A percentile compares a stretch with the other conserved stretches of the same genome.
Conservation (phyloP, 2,797 vertebrate species). For the Manis javanica region DNA sequence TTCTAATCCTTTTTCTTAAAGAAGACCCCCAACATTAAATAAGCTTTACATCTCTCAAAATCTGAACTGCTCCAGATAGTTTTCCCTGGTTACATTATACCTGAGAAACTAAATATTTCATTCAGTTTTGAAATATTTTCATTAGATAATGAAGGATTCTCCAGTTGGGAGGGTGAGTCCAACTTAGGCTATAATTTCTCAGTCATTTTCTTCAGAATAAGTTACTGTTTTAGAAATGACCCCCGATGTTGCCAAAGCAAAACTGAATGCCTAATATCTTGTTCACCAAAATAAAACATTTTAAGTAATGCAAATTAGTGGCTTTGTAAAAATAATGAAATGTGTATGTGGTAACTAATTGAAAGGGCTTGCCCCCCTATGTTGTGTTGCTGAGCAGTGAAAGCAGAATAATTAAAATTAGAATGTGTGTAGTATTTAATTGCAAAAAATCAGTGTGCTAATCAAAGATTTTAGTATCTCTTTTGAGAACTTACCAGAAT, state of each 20-base stretch:
- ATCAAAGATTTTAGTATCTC: neutral
- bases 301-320: neutral
- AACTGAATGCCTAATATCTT: neutral
- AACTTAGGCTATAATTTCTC: neutral
- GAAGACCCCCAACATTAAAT: neutral
- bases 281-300: slow-evolving; percentile 45
- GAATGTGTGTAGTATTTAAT: neutral
- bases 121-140: neutral
- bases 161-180: neutral
- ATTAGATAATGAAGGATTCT: neutral
- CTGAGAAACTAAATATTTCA: slow-evolving; percentile 24
- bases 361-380: neutral
- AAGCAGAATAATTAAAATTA: neutral
- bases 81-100: neutral
- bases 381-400: neutral
- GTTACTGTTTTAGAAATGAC: neutral
- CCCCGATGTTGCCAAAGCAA: neutral
- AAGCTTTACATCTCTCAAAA: neutral
- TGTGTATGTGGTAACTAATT: neutral
- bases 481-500: slow-evolving; percentile 4
- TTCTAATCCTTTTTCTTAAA: slow-evolving; percentile 24
- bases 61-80: neutral
- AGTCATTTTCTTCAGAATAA: neutral
- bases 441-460: slow-evolving; percentile 5
- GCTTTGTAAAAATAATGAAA: neutral